Conservation (phyloP, 2,113 vertebrate genomes). For the Seriola aureovittata region DNA sequence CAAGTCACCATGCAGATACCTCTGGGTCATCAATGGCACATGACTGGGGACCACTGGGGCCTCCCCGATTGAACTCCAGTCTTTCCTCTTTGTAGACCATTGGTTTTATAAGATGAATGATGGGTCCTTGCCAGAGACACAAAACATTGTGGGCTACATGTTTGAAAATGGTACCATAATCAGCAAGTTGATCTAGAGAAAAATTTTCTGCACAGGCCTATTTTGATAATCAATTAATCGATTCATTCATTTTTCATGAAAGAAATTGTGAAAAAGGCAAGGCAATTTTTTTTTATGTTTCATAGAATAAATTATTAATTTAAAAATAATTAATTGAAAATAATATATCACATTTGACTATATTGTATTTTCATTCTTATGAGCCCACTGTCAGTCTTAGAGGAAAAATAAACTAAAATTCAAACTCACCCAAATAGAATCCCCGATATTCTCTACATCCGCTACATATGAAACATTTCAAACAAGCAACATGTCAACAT, state of each 20-base stretch:
- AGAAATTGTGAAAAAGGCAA: too few species aligned
- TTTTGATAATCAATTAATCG: too few species aligned
- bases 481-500: not conserved
- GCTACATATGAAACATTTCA: not conserved
- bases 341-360: not conserved
- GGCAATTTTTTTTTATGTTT: too few species aligned
- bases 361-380: too few species aligned
- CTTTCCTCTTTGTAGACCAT: not conserved
- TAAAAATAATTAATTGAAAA: not conserved
- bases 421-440: not conserved
- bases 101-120: slow-evolving; percentile 2
- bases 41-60: slow-evolving; percentile 40
- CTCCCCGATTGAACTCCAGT: not conserved
- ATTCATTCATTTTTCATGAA: too few species aligned
- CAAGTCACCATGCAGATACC: slow-evolving; percentile 53
- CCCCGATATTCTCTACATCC: too few species aligned
- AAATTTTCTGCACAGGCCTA: too few species aligned
- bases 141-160: not conserved
- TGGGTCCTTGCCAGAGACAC: not conserved
- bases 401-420: not conserved
- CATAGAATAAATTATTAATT: not conserved
- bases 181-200: too few species aligned
- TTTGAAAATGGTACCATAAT: not conserved
- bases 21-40: slow-evolving; percentile 21
- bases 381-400: too few species aligned